Evolutionary conservation across 1,140 invertebrate species (phyloP).

Genomic region (Macrostomum lignano): DNA sequence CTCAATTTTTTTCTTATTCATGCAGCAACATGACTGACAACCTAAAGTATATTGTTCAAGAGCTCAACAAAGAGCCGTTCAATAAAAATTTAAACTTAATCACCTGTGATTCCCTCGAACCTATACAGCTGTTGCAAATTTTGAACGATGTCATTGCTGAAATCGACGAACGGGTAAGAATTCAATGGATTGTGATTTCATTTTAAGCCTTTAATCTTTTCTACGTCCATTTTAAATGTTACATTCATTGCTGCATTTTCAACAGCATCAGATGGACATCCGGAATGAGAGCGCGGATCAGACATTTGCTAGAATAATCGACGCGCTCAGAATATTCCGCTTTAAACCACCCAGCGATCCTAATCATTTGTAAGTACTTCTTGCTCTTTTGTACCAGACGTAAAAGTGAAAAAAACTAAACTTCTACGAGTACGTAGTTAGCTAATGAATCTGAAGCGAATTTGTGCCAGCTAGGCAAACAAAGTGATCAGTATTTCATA

Average conservation of each 20-base stretch:
- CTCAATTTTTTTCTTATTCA: too few relatives aligned
- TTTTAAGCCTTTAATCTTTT: conserved; percentile 5
- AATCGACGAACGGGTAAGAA: conserved; percentile 33
- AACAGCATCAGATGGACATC: conserved; percentile 33
- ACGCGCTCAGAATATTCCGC: conserved; percentile 36
- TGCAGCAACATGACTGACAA: conserved; percentile 40
- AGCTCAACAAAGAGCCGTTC: conserved; percentile 43
- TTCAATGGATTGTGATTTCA: not conserved
- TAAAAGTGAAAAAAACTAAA: too few relatives aligned
- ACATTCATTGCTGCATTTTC: conserved; percentile 7
- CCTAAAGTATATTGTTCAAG: conserved; percentile 45
- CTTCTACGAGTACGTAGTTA: too few relatives aligned
- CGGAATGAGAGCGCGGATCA: conserved; percentile 35
- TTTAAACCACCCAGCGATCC: conserved; percentile 36
- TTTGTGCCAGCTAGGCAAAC: too few relatives aligned
- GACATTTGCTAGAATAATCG: conserved; percentile 35
- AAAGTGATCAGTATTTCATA: not conserved
- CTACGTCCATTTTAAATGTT: conserved; percentile 11
- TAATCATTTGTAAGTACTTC: conserved; percentile 13
- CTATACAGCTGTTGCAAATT: conserved; percentile 43
- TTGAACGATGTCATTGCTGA: conserved; percentile 38
- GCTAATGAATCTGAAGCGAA: too few relatives aligned
- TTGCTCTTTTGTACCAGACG: not conserved
- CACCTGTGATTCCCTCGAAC: conserved; percentile 47
- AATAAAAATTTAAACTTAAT: conserved; percentile 50